These are phyloP conservation scores for Mythimna lalbum DNA, from an alignment of 2,888 invertebrate genomes.

Conservation along the genomic window DNA sequence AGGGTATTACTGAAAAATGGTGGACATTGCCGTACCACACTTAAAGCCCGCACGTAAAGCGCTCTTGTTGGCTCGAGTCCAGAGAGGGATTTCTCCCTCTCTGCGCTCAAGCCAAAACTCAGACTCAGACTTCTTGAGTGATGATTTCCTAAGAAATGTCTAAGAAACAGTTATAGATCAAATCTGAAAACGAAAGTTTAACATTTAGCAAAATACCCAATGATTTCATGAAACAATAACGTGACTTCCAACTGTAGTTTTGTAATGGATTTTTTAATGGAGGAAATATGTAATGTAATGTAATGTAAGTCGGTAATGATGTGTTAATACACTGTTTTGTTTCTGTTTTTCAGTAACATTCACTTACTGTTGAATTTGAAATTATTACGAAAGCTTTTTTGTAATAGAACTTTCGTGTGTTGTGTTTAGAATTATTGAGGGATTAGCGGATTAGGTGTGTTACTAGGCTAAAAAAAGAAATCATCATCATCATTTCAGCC, in stretches of 20 bases:
- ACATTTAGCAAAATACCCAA: constrained; percentile 8
- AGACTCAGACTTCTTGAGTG: too few relatives aligned
- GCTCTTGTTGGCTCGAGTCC: too few relatives aligned
- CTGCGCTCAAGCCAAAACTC: too few relatives aligned
- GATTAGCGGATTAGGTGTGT: too few relatives aligned
- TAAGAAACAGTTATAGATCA: too few relatives aligned
- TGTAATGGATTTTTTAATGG: constrained; percentile 51
- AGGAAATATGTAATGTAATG: constrained; percentile 46
- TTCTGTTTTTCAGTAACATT: constrained; percentile 17
- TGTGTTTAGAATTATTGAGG: neutral
- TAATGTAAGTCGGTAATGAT: constrained; percentile 25
- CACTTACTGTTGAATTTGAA: constrained; percentile 11
- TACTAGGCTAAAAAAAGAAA: too few relatives aligned
- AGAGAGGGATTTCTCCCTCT: too few relatives aligned
- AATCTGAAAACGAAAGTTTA: constrained; percentile 62
- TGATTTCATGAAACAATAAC: constrained; percentile 29
- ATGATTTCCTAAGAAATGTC: too few relatives aligned
- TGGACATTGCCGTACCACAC: too few relatives aligned
- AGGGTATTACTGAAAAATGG: too few relatives aligned
- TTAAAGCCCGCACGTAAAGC: too few relatives aligned
- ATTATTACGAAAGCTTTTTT: constrained; percentile 38
- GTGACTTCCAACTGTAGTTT: constrained; percentile 20
- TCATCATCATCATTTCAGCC: too few relatives aligned
- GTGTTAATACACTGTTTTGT: constrained; percentile 34
- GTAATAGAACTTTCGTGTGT: constrained; percentile 18